A percentile compares a stretch with the other conserved stretches of the same genome.
These are phyloP conservation scores for Caloenas nicobarica DNA, from an alignment of 2,113 vertebrate genomes.

Conservation along the genomic window DNA sequence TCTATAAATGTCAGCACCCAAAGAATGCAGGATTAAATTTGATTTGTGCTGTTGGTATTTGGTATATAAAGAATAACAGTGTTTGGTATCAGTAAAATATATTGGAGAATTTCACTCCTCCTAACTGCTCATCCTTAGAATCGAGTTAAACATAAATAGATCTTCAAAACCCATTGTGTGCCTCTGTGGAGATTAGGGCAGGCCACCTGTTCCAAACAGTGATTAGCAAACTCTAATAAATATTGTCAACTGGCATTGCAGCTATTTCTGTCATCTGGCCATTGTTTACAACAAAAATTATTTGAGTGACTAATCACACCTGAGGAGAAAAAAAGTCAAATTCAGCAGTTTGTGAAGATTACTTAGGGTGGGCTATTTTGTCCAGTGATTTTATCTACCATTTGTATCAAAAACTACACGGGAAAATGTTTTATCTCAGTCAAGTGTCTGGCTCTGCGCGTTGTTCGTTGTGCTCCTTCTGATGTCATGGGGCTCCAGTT, in stretches of 20 bases:
- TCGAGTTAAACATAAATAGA: background rate
- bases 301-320: background rate
- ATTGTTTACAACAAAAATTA: background rate
- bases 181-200: background rate
- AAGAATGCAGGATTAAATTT: background rate
- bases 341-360: background rate
- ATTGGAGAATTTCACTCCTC: background rate
- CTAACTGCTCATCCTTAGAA: background rate
- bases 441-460: background rate
- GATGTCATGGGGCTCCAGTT: background rate
- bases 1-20: conserved; percentile 4
- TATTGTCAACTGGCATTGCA: background rate
- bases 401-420: background rate
- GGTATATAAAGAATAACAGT: background rate
- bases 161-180: background rate
- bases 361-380: background rate
- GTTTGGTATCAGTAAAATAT: background rate
- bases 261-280: background rate
- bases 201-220: background rate
- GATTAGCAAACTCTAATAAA: background rate
- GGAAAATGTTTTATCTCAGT: background rate
- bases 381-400: background rate
- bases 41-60: background rate
- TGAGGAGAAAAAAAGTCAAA: background rate
- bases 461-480: background rate